These are phyloP conservation scores for Anser cygnoides DNA, from an alignment of 2,113 vertebrate species.

Conservation along the genomic window DNA sequence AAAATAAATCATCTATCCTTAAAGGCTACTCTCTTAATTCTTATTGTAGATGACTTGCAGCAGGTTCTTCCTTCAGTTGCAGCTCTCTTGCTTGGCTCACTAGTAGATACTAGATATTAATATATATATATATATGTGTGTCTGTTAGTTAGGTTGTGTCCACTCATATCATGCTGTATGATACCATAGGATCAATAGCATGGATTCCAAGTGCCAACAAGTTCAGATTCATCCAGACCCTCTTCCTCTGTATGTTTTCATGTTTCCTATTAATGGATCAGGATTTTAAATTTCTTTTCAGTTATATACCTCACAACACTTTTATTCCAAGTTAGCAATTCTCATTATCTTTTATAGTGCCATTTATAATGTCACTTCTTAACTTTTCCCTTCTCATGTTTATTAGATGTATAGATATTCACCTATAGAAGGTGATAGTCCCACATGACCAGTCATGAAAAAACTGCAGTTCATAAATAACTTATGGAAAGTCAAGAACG, in stretches of 20 bases:
- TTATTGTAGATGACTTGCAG: background rate
- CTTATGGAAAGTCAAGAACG: background rate
- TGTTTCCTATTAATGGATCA: background rate
- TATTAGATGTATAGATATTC: background rate
- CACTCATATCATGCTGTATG: background rate
- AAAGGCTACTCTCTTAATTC: background rate
- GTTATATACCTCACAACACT: background rate
- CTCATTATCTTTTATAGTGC: background rate
- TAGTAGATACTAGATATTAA: background rate
- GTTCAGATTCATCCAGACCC: background rate
- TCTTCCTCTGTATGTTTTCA: background rate
- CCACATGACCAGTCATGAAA: background rate
- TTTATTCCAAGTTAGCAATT: background rate
- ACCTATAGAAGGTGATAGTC: background rate
- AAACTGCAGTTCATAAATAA: background rate
- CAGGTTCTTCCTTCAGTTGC: background rate
- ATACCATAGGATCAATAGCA: background rate
- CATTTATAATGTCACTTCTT: background rate
- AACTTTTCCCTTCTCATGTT: background rate
- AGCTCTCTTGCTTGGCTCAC: background rate
- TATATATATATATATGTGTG: background rate
- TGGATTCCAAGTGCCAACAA: background rate
- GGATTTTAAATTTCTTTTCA: slow-evolving; percentile 9
- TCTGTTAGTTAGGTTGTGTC: background rate
- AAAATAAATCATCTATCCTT: background rate